Evolutionary conservation across 2,797 vertebrate genomes (phyloP).

Genomic region (Cyprinodon diabolis): DNA sequence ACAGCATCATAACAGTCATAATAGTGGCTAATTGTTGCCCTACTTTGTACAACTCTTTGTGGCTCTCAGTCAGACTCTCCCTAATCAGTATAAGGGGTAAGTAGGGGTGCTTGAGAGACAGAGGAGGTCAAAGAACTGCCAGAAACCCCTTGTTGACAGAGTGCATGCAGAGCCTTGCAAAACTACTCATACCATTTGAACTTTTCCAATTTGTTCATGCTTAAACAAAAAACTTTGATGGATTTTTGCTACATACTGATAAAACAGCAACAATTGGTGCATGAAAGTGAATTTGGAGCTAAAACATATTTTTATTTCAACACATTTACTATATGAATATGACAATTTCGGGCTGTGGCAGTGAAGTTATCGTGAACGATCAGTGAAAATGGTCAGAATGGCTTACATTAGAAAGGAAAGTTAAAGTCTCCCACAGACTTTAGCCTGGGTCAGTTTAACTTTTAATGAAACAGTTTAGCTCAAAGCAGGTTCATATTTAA

Average conservation of each 20-base stretch:
- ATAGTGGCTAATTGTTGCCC: slow-evolving; percentile 72
- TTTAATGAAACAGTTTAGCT: background rate
- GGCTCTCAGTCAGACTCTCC: slow-evolving; percentile 53
- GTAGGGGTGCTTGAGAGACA: slow-evolving; percentile 40
- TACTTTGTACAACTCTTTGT: slow-evolving; percentile 59
- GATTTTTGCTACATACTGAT: background rate
- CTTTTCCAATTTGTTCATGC: background rate
- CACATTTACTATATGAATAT: background rate
- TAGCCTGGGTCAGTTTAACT: background rate
- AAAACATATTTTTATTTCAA: background rate
- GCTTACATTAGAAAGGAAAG: background rate
- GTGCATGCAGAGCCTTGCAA: background rate
- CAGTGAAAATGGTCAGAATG: background rate
- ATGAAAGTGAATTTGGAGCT: background rate
- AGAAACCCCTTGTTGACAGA: slow-evolving; percentile 32
- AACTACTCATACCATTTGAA: background rate
- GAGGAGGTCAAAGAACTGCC: slow-evolving; percentile 35
- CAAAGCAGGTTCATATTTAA: background rate
- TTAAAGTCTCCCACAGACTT: background rate
- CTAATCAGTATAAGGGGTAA: slow-evolving; percentile 46
- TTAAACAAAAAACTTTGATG: background rate
- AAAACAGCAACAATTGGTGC: background rate
- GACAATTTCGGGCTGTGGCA: background rate
- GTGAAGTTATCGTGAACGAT: background rate
- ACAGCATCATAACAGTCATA: slow-evolving; percentile 57